These are phyloP conservation scores for Bettongia penicillata DNA, from an alignment of 2,113 vertebrate genomes.

Conservation along the genomic window DNA sequence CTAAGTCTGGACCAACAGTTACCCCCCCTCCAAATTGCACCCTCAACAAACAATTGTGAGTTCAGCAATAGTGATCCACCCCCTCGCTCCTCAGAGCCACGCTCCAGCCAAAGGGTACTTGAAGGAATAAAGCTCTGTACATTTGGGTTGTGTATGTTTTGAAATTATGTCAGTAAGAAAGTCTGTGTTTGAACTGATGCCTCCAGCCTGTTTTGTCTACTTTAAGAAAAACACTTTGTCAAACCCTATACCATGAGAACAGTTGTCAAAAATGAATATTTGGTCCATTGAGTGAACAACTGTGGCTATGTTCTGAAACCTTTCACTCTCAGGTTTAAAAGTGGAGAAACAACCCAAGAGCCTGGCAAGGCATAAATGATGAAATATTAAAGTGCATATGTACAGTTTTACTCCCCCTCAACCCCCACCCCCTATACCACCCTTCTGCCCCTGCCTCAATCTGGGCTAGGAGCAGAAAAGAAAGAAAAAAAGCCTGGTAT, in stretches of 20 bases:
- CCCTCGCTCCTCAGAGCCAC: not conserved
- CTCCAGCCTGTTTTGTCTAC: not conserved
- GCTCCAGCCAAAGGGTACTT: not conserved
- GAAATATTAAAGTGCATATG: constrained; percentile 86
- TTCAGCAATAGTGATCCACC: not conserved
- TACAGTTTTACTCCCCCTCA: constrained; percentile 61
- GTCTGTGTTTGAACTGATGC: constrained; percentile 42
- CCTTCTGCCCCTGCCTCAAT: constrained; percentile 42
- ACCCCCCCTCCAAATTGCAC: not conserved
- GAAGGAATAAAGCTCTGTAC: constrained; percentile 6
- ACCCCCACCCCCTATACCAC: not conserved
- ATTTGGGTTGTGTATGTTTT: not conserved
- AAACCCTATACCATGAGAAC: constrained; percentile 76
- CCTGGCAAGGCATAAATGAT: constrained; percentile 73
- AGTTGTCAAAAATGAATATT: constrained; percentile 78
- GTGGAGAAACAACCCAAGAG: constrained; percentile 74
- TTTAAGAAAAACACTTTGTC: constrained; percentile 68
- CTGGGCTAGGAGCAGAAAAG: constrained; percentile 76
- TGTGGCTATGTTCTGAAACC: constrained; percentile 72
- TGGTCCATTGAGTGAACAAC: constrained; percentile 81
- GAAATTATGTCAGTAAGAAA: constrained; percentile 35
- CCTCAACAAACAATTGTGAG: not conserved
- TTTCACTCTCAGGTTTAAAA: constrained; percentile 73
- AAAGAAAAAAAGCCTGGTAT: constrained; percentile 80
- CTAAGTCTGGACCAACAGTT: not conserved